These are phyloP conservation scores for Camptogramma bilineatum DNA, from an alignment of 2,888 invertebrate genomes.

Conservation along the genomic window DNA sequence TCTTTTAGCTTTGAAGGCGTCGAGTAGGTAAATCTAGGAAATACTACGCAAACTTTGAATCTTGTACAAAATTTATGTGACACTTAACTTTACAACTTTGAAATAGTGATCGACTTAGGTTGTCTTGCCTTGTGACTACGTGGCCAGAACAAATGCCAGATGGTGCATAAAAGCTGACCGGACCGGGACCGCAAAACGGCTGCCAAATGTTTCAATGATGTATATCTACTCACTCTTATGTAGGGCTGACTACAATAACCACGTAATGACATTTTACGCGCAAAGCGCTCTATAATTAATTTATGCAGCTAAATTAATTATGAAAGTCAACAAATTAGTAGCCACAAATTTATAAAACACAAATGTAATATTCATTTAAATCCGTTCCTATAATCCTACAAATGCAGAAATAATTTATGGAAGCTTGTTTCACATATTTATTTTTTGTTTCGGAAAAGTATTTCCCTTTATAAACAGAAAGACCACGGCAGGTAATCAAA, in stretches of 20 bases:
- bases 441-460: constrained; percentile 11
- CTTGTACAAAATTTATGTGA: too few relatives aligned
- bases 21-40: too few relatives aligned
- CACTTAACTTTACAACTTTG: too few relatives aligned
- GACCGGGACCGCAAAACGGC: not conserved
- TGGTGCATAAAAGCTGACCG: not conserved
- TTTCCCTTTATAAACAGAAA: constrained; percentile 34
- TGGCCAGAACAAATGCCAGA: not conserved
- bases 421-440: constrained; percentile 1
- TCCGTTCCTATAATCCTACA: not conserved
- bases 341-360: not conserved
- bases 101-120: not conserved
- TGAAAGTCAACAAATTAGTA: not conserved
- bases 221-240: not conserved
- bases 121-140: not conserved
- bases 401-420: constrained; percentile 3
- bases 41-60: too few relatives aligned
- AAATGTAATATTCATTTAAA: not conserved
- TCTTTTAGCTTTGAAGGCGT: too few relatives aligned
- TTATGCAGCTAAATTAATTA: not conserved
- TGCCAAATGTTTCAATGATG: not conserved
- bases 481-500: constrained; percentile 45
- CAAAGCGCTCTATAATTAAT: constrained; percentile 6
- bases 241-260: not conserved
- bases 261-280: not conserved